A percentile compares a stretch with the other conserved stretches of the same genome.
Conservation (phyloP, 2,797 vertebrate species). For the Tapirus indicus region DNA sequence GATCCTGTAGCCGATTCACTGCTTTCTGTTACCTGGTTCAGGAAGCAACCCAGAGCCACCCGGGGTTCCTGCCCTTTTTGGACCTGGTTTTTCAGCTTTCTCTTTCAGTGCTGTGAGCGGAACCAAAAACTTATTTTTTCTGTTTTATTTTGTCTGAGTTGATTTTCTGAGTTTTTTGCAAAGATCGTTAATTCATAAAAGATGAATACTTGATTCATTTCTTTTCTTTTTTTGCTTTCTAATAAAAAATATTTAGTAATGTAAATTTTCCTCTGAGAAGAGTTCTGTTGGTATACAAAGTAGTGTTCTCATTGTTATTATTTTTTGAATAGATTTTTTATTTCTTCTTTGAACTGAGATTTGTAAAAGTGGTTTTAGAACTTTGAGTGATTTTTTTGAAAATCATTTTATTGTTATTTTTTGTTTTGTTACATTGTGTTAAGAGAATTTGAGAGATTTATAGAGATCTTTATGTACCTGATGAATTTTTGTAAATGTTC, state of each 20-base stretch:
- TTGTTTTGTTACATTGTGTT: not conserved
- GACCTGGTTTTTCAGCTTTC: not conserved
- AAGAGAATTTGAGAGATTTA: not conserved
- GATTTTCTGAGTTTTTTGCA: not conserved
- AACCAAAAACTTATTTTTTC: not conserved
- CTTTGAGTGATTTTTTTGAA: not conserved
- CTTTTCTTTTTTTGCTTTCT: not conserved
- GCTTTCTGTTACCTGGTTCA: not conserved
- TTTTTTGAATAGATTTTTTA: slow-evolving; percentile 12
- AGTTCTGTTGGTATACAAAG: not conserved
- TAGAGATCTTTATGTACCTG: not conserved
- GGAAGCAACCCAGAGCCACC: not conserved
- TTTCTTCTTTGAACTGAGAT: slow-evolving; percentile 17
- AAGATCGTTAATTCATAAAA: slow-evolving; percentile 13
- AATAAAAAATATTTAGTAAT: not conserved
- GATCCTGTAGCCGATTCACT: not conserved
- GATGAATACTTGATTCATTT: not conserved
- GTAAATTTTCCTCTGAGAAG: slow-evolving; percentile 3
- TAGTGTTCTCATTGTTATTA: not conserved
- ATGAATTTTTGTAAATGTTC: not conserved
- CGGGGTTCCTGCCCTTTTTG: not conserved
- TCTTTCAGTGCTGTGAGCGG: not conserved
- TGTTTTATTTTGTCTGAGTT: slow-evolving; percentile 19
- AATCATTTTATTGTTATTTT: not conserved
- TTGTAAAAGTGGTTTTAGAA: not conserved